phyloP scores from a whole-genome alignment of 1,140 invertebrate species.

The Homarus americanus region DNA sequence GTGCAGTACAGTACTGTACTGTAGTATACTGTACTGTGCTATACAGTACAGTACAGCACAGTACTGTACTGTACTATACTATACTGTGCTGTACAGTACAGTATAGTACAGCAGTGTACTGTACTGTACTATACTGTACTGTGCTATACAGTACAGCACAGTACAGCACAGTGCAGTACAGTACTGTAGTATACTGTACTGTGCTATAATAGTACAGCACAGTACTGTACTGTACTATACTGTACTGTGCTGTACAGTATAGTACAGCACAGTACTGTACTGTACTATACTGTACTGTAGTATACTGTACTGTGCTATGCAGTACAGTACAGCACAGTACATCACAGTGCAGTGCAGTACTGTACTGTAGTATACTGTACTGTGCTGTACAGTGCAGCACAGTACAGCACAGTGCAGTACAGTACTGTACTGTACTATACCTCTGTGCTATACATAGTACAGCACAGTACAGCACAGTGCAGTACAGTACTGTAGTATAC shows the following conservation, averaged over 20 bases:
- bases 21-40: not conserved
- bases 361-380: constrained; percentile 62
- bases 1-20: not conserved
- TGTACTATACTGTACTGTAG: constrained; percentile 75
- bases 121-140: constrained; percentile 71
- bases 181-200: constrained; percentile 62
- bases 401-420: constrained; percentile 59
- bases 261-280: constrained; percentile 75
- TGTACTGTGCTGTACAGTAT: constrained; percentile 74
- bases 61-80: constrained; percentile 13
- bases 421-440: constrained; percentile 71
- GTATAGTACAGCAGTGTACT: not conserved
- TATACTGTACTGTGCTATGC: constrained; percentile 74
- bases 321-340: constrained; percentile 69
- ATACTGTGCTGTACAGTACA: constrained; percentile 3
- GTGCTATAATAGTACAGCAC: constrained; percentile 68
- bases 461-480: constrained; percentile 67
- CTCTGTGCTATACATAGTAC: too few species aligned
- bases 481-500: constrained; percentile 75
- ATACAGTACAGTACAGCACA: not conserved
- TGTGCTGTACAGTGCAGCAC: constrained; percentile 65
- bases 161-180: constrained; percentile 66
- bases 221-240: constrained; percentile 73
- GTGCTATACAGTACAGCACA: constrained; percentile 71
- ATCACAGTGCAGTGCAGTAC: constrained; percentile 66